Base-by-base conservation (phyloP, 1,140 invertebrate genomes). In the Helicoverpa zea region DNA sequence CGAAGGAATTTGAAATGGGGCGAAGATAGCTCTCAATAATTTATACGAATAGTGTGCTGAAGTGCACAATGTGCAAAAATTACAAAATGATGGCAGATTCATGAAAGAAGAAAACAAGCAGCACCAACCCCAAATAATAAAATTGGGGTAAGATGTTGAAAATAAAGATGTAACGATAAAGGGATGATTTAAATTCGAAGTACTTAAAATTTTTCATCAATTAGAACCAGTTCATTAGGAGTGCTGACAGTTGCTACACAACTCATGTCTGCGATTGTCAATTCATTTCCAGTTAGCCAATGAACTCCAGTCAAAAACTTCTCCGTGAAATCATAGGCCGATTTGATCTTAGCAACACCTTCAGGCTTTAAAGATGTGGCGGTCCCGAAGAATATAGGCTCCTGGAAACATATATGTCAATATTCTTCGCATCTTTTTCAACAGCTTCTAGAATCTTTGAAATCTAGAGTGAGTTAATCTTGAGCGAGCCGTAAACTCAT, bases 191-290 rank as follows among this genome's bases (percentile, higher is more conserved):
- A 52, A 70, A 23, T 29, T 52, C n/a, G 2, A 16, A 66, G 2
- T 23, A 80, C 87, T 81, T 70, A 88, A 85, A 18, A 13, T 16
- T 66, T 56, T 14, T 68, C 73, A 63, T 84, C 82, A 61, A 88
- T 85, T 9, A 81, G 82, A 3, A 85, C 1, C 2, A 88, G 3
- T 1, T 80, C 73, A 14, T 86, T 85, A 35, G 85, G 23, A 1
- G 85, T 79, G 63, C 90, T 92, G 10, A 96, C 89, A 9, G 95
- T 95, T 23, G 95, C 93, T 4, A 95, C 90, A 59, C 96, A 95
- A 78, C 95, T 94, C 35, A 96, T 94, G 87, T 96, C 97, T 18
- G 96, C 97, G 56, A 97, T 95, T 3, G 97, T 97, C 30, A 97
- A 79, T 4, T 95, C 87, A 35, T 95, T 91, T 16, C 96, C 96